Conservation (phyloP, 2,797 vertebrate species). For the Sparidentex hasta region DNA sequence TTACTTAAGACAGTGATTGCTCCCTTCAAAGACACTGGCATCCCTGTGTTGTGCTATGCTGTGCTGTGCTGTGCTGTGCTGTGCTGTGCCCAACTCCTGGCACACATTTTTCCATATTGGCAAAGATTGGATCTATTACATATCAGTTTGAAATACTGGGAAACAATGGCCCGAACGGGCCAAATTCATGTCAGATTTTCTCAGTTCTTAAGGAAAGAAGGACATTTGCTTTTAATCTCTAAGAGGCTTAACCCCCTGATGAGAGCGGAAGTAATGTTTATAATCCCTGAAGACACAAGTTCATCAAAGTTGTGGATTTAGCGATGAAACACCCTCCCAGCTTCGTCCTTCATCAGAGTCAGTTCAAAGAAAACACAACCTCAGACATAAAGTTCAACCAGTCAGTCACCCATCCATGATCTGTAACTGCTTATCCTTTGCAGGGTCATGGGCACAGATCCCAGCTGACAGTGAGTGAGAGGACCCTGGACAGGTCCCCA, state of each 20-base stretch:
- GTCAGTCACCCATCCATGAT: background rate
- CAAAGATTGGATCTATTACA: slow-evolving; percentile 3
- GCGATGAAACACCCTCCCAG: background rate
- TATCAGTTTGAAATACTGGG: slow-evolving; percentile 15
- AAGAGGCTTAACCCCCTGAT: slow-evolving; percentile 41
- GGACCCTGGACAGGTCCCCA: no score
- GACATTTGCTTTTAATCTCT: slow-evolving; percentile 32
- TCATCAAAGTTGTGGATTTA: slow-evolving; percentile 33
- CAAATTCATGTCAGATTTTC: background rate
- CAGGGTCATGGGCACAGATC: no score
- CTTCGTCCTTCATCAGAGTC: background rate
- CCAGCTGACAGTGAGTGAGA: no score
- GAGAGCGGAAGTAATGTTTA: slow-evolving; percentile 29
- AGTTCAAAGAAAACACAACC: background rate
- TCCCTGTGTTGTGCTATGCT: slow-evolving; percentile 9
- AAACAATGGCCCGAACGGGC: slow-evolving; percentile 9
- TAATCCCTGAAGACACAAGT: slow-evolving; percentile 47
- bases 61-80: background rate
- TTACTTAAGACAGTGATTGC: slow-evolving; percentile 51
- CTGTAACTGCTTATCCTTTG: no score
- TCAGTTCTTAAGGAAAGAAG: slow-evolving; percentile 22
- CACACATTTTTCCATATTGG: slow-evolving; percentile 21
- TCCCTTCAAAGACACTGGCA: slow-evolving; percentile 38
- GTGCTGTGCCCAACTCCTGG: slow-evolving; percentile 16
- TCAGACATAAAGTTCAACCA: background rate